Evolutionary conservation across 1,140 invertebrate genomes (phyloP).

Genomic region (Drosophila aff.): DNA sequence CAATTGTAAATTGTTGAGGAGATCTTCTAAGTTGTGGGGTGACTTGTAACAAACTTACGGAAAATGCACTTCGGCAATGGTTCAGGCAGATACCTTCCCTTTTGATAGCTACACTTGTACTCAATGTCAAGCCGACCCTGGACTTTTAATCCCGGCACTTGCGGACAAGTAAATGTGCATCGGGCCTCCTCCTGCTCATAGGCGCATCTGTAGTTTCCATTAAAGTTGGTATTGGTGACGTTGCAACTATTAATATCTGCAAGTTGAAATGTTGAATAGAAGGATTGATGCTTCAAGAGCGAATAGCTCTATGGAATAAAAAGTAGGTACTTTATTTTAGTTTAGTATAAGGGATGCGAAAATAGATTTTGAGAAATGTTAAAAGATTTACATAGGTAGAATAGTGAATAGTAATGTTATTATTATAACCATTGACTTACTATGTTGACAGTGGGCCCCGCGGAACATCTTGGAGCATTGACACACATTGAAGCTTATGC

Average conservation of each 20-base stretch:
- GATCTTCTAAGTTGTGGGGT: too few species aligned
- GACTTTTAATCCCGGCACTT: conserved; percentile 86
- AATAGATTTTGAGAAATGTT: too few species aligned
- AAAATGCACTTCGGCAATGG: conserved; percentile 91
- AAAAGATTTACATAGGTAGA: too few species aligned
- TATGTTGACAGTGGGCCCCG: conserved; percentile 91
- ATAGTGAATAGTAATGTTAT: background rate
- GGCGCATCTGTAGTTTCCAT: conserved; percentile 90
- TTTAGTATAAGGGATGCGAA: too few species aligned
- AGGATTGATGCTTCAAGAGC: background rate
- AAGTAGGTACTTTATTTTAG: background rate
- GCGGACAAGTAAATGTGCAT: conserved; percentile 89
- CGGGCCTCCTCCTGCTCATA: conserved; percentile 87
- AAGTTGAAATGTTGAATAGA: background rate
- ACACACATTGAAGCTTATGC: conserved; percentile 90
- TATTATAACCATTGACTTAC: conserved; percentile 86
- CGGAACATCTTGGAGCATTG: conserved; percentile 90
- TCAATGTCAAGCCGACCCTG: conserved; percentile 76
- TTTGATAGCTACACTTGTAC: conserved; percentile 90
- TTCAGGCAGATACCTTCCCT: conserved; percentile 89
- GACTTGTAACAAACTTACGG: conserved; percentile 85
- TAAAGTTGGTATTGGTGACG: conserved; percentile 86
- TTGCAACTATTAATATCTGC: conserved; percentile 66
- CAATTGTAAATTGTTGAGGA: background rate
- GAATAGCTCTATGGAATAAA: too few species aligned